These are phyloP conservation scores for Hystrix brachyura DNA, from an alignment of 2,113 vertebrate genomes.

Conservation along the genomic window DNA sequence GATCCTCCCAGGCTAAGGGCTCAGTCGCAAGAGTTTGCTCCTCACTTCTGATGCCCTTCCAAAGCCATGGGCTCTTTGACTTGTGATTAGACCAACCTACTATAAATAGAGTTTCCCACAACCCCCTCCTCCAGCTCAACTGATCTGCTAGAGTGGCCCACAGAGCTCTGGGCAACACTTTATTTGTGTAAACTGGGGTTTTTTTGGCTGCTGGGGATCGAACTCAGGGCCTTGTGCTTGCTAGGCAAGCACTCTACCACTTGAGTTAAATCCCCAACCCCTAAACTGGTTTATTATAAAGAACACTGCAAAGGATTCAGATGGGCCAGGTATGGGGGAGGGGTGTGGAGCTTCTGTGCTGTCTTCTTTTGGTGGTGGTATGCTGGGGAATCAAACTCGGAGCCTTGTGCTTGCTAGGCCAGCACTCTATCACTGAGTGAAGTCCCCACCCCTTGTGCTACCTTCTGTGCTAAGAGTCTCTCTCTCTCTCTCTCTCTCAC, in stretches of 20 bases:
- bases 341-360: neutral
- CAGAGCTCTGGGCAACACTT: neutral
- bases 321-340: neutral
- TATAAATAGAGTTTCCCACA: neutral
- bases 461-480: too few species aligned
- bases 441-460: too few species aligned
- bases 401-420: too few species aligned
- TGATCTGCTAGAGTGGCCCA: neutral
- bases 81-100: neutral
- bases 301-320: neutral
- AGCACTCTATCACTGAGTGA: too few species aligned
- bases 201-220: too few species aligned
- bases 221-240: too few species aligned
- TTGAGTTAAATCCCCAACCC: too few species aligned
- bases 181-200: neutral
- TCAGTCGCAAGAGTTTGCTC: neutral
- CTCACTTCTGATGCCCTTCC: too few species aligned
- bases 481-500: too few species aligned
- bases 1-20: neutral
- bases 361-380: neutral
- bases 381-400: too few species aligned
- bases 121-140: neutral
- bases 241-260: too few species aligned
- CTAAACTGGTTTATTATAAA: neutral
- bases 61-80: neutral